Conservation (phyloP, 2,113 vertebrate genomes). For the Smithornis capensis region DNA sequence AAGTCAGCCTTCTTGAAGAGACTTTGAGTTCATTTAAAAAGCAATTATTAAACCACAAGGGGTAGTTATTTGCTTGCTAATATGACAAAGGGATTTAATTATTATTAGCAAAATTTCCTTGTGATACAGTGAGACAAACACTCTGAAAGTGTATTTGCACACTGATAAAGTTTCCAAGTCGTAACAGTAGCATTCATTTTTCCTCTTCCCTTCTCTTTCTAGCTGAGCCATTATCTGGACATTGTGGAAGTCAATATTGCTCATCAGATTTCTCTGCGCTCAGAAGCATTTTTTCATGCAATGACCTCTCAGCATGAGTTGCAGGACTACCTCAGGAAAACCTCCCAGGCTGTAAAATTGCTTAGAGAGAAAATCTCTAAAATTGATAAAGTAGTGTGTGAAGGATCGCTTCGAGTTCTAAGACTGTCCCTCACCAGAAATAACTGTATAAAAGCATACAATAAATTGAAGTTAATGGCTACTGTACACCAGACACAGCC, state of each 20-base stretch:
- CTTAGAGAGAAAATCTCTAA: constrained; percentile 88
- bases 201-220: background rate
- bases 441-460: constrained; percentile 91
- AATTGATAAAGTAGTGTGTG: constrained; percentile 91
- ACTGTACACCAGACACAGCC: constrained; percentile 99
- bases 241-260: constrained; percentile 99
- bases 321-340: constrained; percentile 95
- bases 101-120: background rate
- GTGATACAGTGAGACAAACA: background rate
- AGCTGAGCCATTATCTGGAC: constrained; percentile 98
- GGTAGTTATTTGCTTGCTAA: background rate
- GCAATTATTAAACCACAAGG: background rate
- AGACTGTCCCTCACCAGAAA: constrained; percentile 85
- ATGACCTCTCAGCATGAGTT: constrained; percentile 98
- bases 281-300: constrained; percentile 98
- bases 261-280: constrained; percentile 97
- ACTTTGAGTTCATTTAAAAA: background rate
- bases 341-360: constrained; percentile 87
- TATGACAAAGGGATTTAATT: background rate
- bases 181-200: background rate
- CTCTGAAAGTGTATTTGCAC: background rate
- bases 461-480: constrained; percentile 97
- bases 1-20: background rate
- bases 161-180: background rate
- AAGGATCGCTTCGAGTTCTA: constrained; percentile 87